These are phyloP conservation scores for Ganaspis sp. DNA, from an alignment of 1,140 invertebrate genomes.

Conservation along the genomic window DNA sequence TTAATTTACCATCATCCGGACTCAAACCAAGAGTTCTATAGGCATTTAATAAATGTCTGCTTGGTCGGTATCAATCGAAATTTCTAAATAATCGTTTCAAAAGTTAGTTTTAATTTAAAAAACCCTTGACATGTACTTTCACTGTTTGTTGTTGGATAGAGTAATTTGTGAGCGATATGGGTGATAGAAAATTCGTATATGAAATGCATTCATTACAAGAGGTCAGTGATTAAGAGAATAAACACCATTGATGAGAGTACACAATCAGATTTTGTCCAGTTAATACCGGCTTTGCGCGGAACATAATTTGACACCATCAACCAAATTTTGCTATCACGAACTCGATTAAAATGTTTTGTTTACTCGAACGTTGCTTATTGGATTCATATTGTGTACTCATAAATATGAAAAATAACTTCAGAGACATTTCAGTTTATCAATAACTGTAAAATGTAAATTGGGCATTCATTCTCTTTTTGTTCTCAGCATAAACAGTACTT, in stretches of 20 bases:
- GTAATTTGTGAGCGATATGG: background rate
- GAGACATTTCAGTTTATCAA: background rate
- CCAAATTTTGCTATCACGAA: background rate
- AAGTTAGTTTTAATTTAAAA: too few relatives aligned
- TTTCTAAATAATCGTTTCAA: too few relatives aligned
- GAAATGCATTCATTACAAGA: background rate
- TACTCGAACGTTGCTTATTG: background rate
- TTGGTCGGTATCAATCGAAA: too few relatives aligned
- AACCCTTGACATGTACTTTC: too few relatives aligned
- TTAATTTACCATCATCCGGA: too few relatives aligned
- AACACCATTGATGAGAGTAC: background rate
- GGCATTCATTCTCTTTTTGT: too few relatives aligned
- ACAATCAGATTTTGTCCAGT: conserved; percentile 6
- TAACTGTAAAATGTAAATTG: too few relatives aligned
- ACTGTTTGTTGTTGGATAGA: background rate
- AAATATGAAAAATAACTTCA: background rate
- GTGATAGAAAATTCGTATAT: background rate
- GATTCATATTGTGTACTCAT: background rate
- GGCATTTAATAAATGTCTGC: too few relatives aligned
- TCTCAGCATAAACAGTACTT: background rate
- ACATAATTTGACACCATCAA: conserved; percentile 1
- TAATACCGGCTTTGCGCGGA: background rate
- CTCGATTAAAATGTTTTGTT: conserved; percentile 11
- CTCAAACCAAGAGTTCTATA: too few relatives aligned
- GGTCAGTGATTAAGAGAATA: background rate